phyloP scores from a whole-genome alignment of 37 sponge, comb jelly and placozoan genomes.

The Aphrocallistes beatrix region DNA sequence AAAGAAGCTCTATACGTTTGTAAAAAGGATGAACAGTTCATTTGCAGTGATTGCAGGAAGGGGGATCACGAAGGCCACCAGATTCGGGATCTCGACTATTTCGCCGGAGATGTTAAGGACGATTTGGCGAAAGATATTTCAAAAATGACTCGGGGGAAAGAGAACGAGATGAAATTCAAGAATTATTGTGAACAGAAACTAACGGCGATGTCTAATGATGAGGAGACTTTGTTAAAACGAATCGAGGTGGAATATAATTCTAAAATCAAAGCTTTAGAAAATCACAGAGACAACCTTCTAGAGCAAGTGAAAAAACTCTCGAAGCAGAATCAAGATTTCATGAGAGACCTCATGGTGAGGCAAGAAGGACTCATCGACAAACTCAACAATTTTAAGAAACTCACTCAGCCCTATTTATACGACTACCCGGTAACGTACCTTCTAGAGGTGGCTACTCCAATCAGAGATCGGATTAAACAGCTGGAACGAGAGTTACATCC shows the following conservation, averaged over 20 bases:
- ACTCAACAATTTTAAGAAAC: not conserved
- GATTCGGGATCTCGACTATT: not conserved
- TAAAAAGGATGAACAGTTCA: not conserved
- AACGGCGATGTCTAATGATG: not conserved
- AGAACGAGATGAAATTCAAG: not conserved
- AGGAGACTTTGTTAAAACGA: not conserved
- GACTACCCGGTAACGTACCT: not conserved
- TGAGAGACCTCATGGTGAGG: not conserved
- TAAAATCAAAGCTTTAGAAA: not conserved
- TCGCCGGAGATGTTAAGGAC: not conserved
- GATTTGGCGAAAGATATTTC: not conserved
- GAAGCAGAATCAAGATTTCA: not conserved
- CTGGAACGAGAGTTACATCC: not conserved
- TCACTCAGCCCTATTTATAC: not conserved
- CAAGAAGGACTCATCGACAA: constrained; percentile 2
- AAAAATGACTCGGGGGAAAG: not conserved
- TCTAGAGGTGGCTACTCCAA: not conserved
- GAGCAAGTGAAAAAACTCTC: not conserved
- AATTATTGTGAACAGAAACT: constrained; percentile 2
- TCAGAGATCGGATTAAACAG: not conserved
- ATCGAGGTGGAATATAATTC: not conserved
- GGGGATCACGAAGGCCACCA: not conserved
- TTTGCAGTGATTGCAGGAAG: not conserved
- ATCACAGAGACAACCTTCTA: not conserved
- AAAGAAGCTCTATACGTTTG: not conserved